phyloP scores from a whole-genome alignment of 1,140 invertebrate species.

The Nylanderia fulva region DNA sequence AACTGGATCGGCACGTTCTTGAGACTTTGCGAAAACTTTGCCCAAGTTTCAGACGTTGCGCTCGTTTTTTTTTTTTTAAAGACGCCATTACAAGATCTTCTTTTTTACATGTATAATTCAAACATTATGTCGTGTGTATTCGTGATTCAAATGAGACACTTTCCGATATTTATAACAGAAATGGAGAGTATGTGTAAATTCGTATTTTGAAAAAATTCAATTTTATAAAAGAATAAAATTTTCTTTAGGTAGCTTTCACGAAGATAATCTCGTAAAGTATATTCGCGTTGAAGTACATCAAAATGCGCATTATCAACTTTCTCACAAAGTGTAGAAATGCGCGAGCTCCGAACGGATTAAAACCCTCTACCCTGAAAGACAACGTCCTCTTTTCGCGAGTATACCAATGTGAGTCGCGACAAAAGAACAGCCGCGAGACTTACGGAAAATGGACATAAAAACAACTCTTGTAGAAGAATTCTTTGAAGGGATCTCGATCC shows the following conservation, averaged over 20 bases:
- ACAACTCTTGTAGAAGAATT: not conserved
- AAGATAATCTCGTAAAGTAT: not conserved
- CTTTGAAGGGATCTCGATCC: constrained; percentile 11
- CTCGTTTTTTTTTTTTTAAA: constrained; percentile 49
- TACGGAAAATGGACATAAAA: constrained; percentile 18
- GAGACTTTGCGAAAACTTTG: constrained; percentile 47
- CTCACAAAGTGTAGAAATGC: not conserved
- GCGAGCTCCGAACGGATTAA: constrained; percentile 24
- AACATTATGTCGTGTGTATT: not conserved
- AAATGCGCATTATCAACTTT: constrained; percentile 13
- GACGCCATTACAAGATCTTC: constrained; percentile 24
- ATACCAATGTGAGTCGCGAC: not conserved
- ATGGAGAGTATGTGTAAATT: not conserved
- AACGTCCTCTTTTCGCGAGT: not conserved
- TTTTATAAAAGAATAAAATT: no score
- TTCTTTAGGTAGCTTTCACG: not conserved
- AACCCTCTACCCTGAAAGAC: not conserved
- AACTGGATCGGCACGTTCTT: constrained; percentile 43
- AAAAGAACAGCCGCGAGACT: constrained; percentile 2
- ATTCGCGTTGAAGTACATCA: not conserved
- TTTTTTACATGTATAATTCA: constrained; percentile 29
- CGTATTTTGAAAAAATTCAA: not conserved
- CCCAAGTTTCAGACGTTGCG: constrained; percentile 29
- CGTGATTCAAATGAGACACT: not conserved
- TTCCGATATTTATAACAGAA: not conserved